A percentile compares a stretch with the other conserved stretches of the same genome.
Evolutionary conservation across 2,113 vertebrate species (phyloP).

Genomic region (Numida meleagris): DNA sequence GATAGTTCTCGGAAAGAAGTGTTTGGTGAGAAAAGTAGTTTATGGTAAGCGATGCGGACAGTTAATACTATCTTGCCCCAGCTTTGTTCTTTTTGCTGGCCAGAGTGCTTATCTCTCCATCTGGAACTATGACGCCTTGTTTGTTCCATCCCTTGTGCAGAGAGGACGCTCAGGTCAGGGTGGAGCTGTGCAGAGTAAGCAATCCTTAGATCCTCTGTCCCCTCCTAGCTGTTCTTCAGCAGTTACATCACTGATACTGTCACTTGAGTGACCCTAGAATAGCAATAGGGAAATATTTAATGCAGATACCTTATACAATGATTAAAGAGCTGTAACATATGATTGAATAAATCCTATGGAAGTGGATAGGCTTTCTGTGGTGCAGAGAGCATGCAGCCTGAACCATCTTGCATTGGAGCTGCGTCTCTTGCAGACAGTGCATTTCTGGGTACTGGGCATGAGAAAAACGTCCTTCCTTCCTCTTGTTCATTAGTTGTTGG

Average conservation of each 20-base stretch:
- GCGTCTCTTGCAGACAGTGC: rapidly evolving
- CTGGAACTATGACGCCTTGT: background rate
- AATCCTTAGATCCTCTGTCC: background rate
- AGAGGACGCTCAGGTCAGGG: background rate
- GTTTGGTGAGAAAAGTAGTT: background rate
- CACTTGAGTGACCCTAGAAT: background rate
- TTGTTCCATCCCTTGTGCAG: background rate
- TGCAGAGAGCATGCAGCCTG: background rate
- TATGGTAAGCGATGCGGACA: too few species aligned
- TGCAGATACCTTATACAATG: rapidly evolving
- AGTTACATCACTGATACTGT: background rate
- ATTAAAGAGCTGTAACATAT: background rate
- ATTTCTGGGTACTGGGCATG: background rate
- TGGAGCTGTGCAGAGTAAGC: background rate
- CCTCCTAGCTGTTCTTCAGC: background rate
- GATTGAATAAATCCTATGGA: too few species aligned
- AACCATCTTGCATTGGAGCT: background rate
- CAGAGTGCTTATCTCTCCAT: background rate
- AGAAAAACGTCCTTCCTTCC: background rate
- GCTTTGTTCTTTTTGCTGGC: background rate
- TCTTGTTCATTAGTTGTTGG: background rate
- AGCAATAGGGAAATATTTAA: background rate
- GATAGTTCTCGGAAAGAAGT: background rate
- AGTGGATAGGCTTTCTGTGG: background rate
- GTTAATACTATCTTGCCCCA: background rate